These are phyloP conservation scores for Homalodisca vitripennis DNA, from an alignment of 1,140 invertebrate species.

Conservation along the genomic window DNA sequence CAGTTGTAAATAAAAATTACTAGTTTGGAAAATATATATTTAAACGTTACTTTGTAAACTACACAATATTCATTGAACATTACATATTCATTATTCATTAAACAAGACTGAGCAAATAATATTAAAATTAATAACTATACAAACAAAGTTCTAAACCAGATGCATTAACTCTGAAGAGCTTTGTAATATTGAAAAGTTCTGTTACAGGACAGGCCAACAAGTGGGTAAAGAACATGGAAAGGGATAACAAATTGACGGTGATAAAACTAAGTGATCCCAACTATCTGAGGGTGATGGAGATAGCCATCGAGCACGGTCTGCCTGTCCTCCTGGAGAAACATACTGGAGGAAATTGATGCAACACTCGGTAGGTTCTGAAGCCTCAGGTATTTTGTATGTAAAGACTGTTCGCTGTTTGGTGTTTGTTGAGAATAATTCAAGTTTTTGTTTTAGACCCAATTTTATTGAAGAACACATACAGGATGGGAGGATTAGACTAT, in stretches of 20 bases:
- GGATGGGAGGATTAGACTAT: slow-evolving; percentile 72
- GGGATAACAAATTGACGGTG: slow-evolving; percentile 73
- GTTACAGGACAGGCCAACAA: slow-evolving; percentile 83
- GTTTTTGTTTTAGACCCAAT: slow-evolving; percentile 61
- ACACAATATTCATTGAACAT: too few relatives aligned
- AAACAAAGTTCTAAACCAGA: neutral
- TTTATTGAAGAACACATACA: slow-evolving; percentile 77
- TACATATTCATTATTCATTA: neutral
- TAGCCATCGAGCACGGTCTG: slow-evolving; percentile 74
- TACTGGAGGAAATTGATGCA: slow-evolving; percentile 82
- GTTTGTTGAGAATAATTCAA: neutral
- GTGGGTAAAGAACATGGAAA: slow-evolving; percentile 95
- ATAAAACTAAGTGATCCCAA: slow-evolving; percentile 84
- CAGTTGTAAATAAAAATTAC: too few relatives aligned
- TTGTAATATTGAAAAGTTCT: neutral
- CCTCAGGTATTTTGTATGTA: neutral
- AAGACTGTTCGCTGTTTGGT: neutral
- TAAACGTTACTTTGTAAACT: too few relatives aligned
- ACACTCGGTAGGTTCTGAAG: slow-evolving; percentile 54
- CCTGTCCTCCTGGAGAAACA: slow-evolving; percentile 87
- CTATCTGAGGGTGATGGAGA: slow-evolving; percentile 78
- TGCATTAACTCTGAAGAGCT: neutral
- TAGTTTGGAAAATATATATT: too few relatives aligned
- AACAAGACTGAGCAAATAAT: neutral
- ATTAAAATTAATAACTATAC: neutral